Conservation (phyloP, 2,113 vertebrate species). For the Sitta europaea region DNA sequence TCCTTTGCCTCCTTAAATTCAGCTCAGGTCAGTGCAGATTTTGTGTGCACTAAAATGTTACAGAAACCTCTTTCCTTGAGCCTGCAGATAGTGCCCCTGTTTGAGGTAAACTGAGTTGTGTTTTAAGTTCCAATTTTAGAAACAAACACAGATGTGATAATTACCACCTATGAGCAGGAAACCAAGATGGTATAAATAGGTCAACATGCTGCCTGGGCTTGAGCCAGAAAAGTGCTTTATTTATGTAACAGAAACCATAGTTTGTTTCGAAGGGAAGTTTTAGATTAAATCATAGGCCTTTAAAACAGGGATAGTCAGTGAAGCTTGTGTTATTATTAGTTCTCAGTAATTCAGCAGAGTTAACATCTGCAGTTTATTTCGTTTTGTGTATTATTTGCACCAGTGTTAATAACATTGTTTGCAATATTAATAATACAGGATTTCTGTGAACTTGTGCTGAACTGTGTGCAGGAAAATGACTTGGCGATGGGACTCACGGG, state of each 20-base stretch:
- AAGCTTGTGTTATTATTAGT: background rate
- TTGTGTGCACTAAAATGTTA: background rate
- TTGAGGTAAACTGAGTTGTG: background rate
- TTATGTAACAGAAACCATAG: background rate
- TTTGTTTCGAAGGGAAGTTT: background rate
- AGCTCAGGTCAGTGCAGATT: background rate
- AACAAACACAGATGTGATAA: constrained; percentile 27
- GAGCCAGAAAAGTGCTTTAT: background rate
- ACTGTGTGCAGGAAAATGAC: background rate
- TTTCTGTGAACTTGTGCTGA: background rate
- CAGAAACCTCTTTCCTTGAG: background rate
- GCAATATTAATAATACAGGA: background rate
- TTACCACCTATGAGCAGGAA: background rate
- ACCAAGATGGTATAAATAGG: background rate
- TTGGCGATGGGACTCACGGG: background rate
- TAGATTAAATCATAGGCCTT: background rate
- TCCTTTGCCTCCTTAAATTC: background rate
- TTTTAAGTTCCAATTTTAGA: constrained; percentile 23
- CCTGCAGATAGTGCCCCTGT: background rate
- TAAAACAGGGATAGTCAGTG: background rate
- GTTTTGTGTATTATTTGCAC: background rate
- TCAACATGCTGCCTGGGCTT: background rate
- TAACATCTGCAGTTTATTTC: background rate
- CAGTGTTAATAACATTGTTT: background rate
- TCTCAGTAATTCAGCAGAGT: background rate